These are phyloP conservation scores for Matsumyia berberina DNA, from an alignment of 2,888 invertebrate species.

Conservation along the genomic window DNA sequence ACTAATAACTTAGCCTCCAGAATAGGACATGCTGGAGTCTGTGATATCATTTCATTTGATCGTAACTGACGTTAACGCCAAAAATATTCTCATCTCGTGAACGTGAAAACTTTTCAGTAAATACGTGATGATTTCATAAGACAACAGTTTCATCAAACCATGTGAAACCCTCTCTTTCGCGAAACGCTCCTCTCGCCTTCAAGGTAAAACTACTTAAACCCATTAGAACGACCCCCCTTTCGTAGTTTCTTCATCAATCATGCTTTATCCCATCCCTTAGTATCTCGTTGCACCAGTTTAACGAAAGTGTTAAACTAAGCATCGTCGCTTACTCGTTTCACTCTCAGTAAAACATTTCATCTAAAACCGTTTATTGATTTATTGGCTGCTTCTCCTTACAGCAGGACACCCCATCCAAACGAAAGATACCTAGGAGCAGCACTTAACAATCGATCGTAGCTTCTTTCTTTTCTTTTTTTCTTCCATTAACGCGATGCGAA, in stretches of 20 bases:
- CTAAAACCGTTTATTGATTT: slow-evolving; percentile 69
- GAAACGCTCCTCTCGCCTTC: background rate
- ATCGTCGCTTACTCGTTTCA: slow-evolving; percentile 51
- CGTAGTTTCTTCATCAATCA: slow-evolving; percentile 50
- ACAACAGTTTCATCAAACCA: background rate
- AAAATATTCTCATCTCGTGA: too few species aligned
- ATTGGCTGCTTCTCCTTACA: slow-evolving; percentile 33
- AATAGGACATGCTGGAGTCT: too few species aligned
- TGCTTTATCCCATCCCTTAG: background rate
- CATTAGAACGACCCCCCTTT: slow-evolving; percentile 35
- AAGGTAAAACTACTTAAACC: slow-evolving; percentile 41
- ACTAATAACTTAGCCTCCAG: too few species aligned
- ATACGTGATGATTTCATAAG: background rate
- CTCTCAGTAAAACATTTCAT: slow-evolving; percentile 52
- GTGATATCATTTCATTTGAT: too few species aligned
- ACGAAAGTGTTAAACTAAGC: slow-evolving; percentile 51
- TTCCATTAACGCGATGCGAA: slow-evolving; percentile 29
- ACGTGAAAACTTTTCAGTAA: too few species aligned
- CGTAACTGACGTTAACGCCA: too few species aligned
- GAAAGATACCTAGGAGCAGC: slow-evolving; percentile 27
- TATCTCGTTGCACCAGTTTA: slow-evolving; percentile 41
- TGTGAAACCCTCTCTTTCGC: background rate
- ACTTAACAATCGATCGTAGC: slow-evolving; percentile 67
- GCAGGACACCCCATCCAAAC: background rate
- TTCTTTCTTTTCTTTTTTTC: slow-evolving; percentile 12